Evolutionary conservation across 2,888 invertebrate genomes (phyloP), one percentile per base, ranked within the genome.

Genomic region (Athalia rosae): DNA sequence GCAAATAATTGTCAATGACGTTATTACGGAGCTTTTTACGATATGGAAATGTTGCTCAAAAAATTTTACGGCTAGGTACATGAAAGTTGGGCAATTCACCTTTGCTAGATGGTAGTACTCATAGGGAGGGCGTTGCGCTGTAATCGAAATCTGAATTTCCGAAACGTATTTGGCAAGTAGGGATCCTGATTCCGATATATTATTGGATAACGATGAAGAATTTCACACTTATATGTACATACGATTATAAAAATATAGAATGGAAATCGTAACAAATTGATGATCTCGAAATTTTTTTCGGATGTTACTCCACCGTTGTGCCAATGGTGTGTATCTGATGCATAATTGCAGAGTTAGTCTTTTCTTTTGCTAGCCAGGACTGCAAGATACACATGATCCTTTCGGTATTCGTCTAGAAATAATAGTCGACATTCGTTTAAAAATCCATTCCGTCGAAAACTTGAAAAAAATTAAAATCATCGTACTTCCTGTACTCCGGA

Each of bases 331-430:
- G 9, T 41, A 74, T 74, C 28, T 59, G 59, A 62, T 74, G 61
- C 74, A 61, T 61, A 41, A 61, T 61, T 13, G 43, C 58, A 67
- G 71, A 7, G 8, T 48, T 4, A 11, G 48, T 28, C 11, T 41
- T 62, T 11, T 61, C 48, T 50, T 74, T 74, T 13, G 4, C 61
- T 28, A 74, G 41, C 74, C 74, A 74, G 4, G 59, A 15, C 50
- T 74, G 74, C 13, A 74, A n/a, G 28, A 61, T 59, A 11, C 56
- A 58, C 15, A 43, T 58, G 58, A 13, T 71, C 15, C 8, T 45
- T 48, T 74, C 73, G 9, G 5, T 43, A 61, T n/a, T 11, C 28
- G 11, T 74, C 74, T 74, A 71, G 71, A 71, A 53, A 53, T 15
- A 41, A 41, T n/a, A 41, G 13, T 45, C 11, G 4, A 47, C 45